Conservation (phyloP, 2,888 invertebrate genomes). For the Ophonus ardosiacus region DNA sequence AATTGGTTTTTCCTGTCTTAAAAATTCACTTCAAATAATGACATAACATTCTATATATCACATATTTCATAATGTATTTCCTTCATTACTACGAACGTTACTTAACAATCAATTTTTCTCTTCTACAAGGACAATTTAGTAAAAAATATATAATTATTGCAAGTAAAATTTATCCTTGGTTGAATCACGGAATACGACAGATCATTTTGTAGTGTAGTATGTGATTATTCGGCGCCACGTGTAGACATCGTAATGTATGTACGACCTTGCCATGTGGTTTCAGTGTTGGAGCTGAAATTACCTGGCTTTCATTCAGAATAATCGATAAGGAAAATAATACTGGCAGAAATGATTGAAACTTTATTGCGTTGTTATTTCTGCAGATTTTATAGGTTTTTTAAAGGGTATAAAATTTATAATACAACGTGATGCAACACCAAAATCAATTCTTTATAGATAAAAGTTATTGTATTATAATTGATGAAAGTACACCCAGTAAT, state of each 20-base stretch:
- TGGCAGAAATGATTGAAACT: neutral
- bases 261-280: slow-evolving; percentile 24
- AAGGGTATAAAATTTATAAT: neutral
- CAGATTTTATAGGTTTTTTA: neutral
- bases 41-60: neutral
- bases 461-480: no score
- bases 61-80: neutral
- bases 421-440: neutral
- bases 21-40: neutral
- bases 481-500: no score
- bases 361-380: neutral
- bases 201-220: slow-evolving; percentile 6
- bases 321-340: slow-evolving; percentile 11
- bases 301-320: slow-evolving; percentile 15
- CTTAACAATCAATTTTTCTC: neutral
- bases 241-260: neutral
- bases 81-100: neutral
- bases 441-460: neutral
- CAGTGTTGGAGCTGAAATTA: slow-evolving; percentile 6
- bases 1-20: slow-evolving; percentile 5
- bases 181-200: slow-evolving; percentile 7
- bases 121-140: neutral
- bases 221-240: slow-evolving; percentile 44
- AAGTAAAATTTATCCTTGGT: slow-evolving; percentile 1
- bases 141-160: neutral